A percentile compares a stretch with the other conserved stretches of the same genome.
Evolutionary conservation across 1,140 invertebrate species (phyloP).

Genomic region (Bathynomus jamesi): DNA sequence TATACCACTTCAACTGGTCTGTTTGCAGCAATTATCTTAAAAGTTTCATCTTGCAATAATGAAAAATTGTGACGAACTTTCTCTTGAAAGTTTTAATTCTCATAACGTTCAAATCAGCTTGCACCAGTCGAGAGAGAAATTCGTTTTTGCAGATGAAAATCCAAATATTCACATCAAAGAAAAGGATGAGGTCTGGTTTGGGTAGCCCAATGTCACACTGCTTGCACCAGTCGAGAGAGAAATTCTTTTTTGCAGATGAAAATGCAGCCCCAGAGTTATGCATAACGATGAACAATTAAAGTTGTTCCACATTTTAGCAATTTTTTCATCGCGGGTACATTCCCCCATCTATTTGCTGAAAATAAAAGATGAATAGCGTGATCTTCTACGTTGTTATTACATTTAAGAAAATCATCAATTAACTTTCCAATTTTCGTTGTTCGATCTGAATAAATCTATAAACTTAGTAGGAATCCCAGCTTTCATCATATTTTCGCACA

Average conservation of each 20-base stretch:
- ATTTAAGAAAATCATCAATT: constrained; percentile 70
- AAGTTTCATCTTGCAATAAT: neutral
- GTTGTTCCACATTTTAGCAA: too few species aligned
- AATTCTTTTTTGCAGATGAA: too few species aligned
- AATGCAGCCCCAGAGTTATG: too few species aligned
- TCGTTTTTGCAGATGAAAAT: too few species aligned
- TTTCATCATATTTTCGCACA: constrained; percentile 51
- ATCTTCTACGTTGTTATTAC: constrained; percentile 55
- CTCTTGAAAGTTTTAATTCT: neutral
- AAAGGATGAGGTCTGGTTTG: neutral
- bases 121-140: too few species aligned
- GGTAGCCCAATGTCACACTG: neutral
- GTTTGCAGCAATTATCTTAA: neutral
- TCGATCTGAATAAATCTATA: constrained; percentile 74
- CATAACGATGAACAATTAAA: too few species aligned
- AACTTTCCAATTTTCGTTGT: constrained; percentile 66
- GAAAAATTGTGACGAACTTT: neutral
- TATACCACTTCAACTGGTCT: neutral
- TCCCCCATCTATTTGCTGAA: constrained; percentile 82
- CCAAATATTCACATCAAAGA: neutral
- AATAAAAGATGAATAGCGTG: constrained; percentile 84
- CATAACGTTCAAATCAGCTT: neutral
- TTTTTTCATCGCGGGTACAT: too few species aligned
- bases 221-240: neutral
- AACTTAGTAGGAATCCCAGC: constrained; percentile 40